Conservation (phyloP, 1,140 invertebrate species). For the Drosophila nikananu region DNA sequence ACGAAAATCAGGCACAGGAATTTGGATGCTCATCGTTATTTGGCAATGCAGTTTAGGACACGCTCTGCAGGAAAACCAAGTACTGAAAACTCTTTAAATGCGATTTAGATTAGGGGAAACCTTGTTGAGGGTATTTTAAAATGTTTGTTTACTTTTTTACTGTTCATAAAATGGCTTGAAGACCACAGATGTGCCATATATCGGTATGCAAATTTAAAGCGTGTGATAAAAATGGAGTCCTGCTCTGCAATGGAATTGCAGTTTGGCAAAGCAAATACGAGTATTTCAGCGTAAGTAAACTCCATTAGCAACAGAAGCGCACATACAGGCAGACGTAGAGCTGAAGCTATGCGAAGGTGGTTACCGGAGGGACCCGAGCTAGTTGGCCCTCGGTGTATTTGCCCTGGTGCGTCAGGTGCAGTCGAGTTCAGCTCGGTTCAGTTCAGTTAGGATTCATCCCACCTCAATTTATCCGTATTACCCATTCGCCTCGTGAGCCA, state of each 20-base stretch:
- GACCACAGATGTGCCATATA: slow-evolving; percentile 6
- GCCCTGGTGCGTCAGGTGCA: slow-evolving; percentile 66
- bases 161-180: slow-evolving; percentile 1
- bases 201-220: slow-evolving; percentile 36
- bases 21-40: slow-evolving; percentile 1
- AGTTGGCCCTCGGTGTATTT: slow-evolving; percentile 64
- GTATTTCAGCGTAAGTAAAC: slow-evolving; percentile 77
- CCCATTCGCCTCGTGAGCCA: slow-evolving; percentile 10
- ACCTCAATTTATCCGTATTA: slow-evolving; percentile 10
- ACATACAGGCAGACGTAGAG: background rate
- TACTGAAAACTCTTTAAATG: slow-evolving; percentile 2
- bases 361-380: slow-evolving; percentile 16
- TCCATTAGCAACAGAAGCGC: slow-evolving; percentile 66
- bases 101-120: background rate
- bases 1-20: slow-evolving; percentile 33
- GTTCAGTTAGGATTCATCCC: slow-evolving; percentile 30
- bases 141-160: too few species aligned
- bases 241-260: slow-evolving; percentile 57
- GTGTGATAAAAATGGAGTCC: slow-evolving; percentile 50
- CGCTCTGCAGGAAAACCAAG: slow-evolving; percentile 15
- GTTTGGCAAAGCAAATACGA: slow-evolving; percentile 67
- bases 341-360: background rate
- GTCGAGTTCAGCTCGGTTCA: slow-evolving; percentile 34
- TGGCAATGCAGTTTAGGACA: slow-evolving; percentile 35
- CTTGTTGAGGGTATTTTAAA: too few species aligned